Evolutionary conservation across 1,140 invertebrate genomes (phyloP), one percentile per base, ranked within the genome.

Genomic region (Rhyacophila brunnea): DNA sequence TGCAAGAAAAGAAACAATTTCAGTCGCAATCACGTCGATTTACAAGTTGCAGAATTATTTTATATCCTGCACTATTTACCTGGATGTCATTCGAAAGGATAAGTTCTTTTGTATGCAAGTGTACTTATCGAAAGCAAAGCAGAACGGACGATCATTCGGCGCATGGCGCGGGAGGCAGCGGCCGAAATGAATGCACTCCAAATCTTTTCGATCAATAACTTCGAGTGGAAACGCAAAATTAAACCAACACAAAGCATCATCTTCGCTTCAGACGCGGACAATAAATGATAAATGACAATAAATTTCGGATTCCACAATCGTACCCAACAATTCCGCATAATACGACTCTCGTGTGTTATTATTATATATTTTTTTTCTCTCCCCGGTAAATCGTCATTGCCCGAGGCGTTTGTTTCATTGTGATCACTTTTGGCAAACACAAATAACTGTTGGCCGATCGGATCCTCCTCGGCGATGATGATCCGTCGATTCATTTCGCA

Each of bases 211-310:
- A 28, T 28, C 23, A 28, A 28, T 28, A 28, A 28, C 23, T 28
- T 46, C 52, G 52, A 54, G 52, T 54, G 52, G 52, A 28, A 42
- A 54, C 52, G 52, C 52, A 32, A 45, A 54, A 54, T 54, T 54
- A 44, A 54, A 51, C 17, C 15, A 20, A 42, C 42, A 54, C 44
- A 54, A 54, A 14, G 44, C 40, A 54, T 46, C 17, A 18, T 36
- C 49, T 51, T 13, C 2, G 20, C 11, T 3, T 13, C 11, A n/a
- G n/a, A 40, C 4, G 10, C n/a, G 38, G 35, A 54, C 36, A 9
- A 34, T 54, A 35, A 45, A 54, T 54, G 52, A 54, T 54, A 54
- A 54, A 54, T 54, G 52, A 54, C 52, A 54, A 46, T 54, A 45
- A 54, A 54, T 54, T 45, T 45, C 42, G 15, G 20, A 28, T 45